phyloP scores from a whole-genome alignment of 2,888 invertebrate species.

The Sturmia bella region DNA sequence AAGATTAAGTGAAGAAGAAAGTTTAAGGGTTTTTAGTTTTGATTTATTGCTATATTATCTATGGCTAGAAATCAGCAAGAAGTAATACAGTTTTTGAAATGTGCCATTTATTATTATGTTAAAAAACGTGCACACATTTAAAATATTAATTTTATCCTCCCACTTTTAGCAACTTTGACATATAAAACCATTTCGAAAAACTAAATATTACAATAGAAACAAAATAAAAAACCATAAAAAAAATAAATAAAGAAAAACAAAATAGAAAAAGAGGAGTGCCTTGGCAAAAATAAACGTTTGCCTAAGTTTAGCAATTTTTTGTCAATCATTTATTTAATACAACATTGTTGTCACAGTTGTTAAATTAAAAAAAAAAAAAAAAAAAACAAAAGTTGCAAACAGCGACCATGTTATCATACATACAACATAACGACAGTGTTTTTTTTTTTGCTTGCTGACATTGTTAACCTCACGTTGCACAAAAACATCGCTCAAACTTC shows the following conservation, averaged over 20 bases:
- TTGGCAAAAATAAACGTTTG: slow-evolving; percentile 52
- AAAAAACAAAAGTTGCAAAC: slow-evolving; percentile 1
- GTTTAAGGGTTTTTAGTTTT: slow-evolving; percentile 16
- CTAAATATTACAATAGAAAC: background rate
- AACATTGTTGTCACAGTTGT: slow-evolving; percentile 30
- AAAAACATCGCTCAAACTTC: slow-evolving; percentile 31
- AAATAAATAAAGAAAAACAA: too few relatives aligned
- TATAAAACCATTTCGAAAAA: slow-evolving; percentile 36
- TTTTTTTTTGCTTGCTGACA: slow-evolving; percentile 53
- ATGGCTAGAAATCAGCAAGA: too few relatives aligned
- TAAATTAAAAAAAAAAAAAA: background rate
- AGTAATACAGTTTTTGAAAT: slow-evolving; percentile 8
- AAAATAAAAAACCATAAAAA: too few relatives aligned
- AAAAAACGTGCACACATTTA: slow-evolving; percentile 32
- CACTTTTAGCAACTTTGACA: slow-evolving; percentile 58
- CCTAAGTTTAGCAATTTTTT: slow-evolving; percentile 59
- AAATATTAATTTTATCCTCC: slow-evolving; percentile 32
- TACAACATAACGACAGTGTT: slow-evolving; percentile 34
- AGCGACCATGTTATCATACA: slow-evolving; percentile 6
- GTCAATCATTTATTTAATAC: slow-evolving; percentile 52
- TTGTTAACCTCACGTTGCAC: slow-evolving; percentile 62
- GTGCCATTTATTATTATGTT: slow-evolving; percentile 17
- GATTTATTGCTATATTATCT: background rate
- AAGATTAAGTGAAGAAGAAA: slow-evolving; percentile 55
- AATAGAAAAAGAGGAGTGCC: slow-evolving; percentile 62